phyloP scores from a whole-genome alignment of 2,888 invertebrate species.

The Amiota minor region DNA sequence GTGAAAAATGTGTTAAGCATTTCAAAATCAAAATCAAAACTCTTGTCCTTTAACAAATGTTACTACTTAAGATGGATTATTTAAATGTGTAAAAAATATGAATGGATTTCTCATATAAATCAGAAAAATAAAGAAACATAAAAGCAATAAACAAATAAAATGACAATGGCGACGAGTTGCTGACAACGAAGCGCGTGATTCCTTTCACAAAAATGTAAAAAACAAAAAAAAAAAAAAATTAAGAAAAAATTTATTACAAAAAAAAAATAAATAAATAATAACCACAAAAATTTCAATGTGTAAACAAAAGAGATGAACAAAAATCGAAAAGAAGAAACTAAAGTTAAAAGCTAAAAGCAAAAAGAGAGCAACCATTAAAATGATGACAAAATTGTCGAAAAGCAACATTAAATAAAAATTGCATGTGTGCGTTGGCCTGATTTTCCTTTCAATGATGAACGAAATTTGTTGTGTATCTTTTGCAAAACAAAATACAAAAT shows the following conservation, averaged over 20 bases:
- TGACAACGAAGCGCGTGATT: constrained; percentile 64
- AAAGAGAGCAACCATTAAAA: constrained; percentile 1
- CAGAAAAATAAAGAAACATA: constrained; percentile 51
- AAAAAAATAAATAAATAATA: not conserved
- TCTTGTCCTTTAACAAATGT: no score
- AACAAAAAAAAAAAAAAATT: constrained; percentile 32
- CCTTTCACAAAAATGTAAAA: constrained; percentile 63
- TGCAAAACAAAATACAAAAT: not conserved
- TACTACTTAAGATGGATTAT: no score
- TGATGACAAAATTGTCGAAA: constrained; percentile 47
- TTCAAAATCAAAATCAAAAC: no score
- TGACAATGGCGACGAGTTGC: not conserved
- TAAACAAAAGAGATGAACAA: constrained; percentile 20
- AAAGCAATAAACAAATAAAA: constrained; percentile 40
- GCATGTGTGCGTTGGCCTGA: constrained; percentile 62
- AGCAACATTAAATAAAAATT: constrained; percentile 30
- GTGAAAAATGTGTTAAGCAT: no score
- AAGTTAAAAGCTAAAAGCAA: constrained; percentile 41
- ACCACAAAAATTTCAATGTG: constrained; percentile 53
- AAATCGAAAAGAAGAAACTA: not conserved
- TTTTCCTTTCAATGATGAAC: constrained; percentile 60
- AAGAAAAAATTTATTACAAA: no score
- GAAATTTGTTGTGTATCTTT: not conserved
- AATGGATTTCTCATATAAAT: no score
- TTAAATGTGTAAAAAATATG: no score